phyloP scores from a whole-genome alignment of 2,797 vertebrate genomes.

The Chrysocyon brachyurus region DNA sequence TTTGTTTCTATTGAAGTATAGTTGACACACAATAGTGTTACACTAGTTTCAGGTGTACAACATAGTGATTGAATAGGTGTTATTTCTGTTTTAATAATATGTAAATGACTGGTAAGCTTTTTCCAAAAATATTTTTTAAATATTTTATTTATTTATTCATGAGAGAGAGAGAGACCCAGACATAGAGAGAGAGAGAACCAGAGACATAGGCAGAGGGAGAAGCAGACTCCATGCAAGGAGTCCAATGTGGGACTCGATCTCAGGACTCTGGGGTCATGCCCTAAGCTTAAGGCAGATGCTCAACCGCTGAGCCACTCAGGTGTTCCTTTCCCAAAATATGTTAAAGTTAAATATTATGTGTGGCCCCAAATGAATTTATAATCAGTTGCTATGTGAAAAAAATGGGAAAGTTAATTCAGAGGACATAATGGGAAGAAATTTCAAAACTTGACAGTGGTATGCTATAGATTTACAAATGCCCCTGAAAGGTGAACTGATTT shows the following conservation, averaged over 20 bases:
- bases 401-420: constrained; percentile 37
- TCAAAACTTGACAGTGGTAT: not conserved
- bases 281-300: too few relatives aligned
- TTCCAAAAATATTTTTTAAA: too few relatives aligned
- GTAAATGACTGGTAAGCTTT: not conserved
- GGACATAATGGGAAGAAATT: not conserved
- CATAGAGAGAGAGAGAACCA: too few relatives aligned
- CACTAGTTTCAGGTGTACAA: not conserved
- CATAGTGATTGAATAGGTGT: not conserved
- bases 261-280: too few relatives aligned
- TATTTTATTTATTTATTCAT: too few relatives aligned
- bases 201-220: too few relatives aligned
- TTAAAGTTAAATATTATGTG: too few relatives aligned
- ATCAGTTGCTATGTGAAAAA: not conserved
- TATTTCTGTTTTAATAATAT: constrained; percentile 45
- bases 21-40: not conserved
- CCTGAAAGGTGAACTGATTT: not conserved
- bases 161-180: too few relatives aligned
- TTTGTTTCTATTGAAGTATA: not conserved
- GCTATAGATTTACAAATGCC: not conserved
- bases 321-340: too few relatives aligned
- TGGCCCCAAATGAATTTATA: not conserved
- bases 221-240: too few relatives aligned
- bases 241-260: too few relatives aligned
- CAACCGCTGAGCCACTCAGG: too few relatives aligned